These are phyloP conservation scores for Whitmania pigra DNA, from an alignment of 1,140 invertebrate genomes.

Conservation along the genomic window DNA sequence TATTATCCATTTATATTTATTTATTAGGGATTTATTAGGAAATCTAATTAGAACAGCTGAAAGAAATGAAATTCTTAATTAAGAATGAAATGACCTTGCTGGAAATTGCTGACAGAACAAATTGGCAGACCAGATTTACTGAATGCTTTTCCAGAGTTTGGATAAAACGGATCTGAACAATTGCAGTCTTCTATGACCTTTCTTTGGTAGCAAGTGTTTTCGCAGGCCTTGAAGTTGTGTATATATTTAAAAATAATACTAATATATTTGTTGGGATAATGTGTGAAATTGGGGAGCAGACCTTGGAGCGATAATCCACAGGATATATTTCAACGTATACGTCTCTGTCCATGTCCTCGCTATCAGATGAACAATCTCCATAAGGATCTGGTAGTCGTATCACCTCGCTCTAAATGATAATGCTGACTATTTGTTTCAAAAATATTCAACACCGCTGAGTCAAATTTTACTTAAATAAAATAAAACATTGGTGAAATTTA, in stretches of 20 bases:
- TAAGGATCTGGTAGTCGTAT: no score
- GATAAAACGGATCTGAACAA: constrained; percentile 21
- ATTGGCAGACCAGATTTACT: background rate
- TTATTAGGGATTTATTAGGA: no score
- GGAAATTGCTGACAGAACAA: constrained; percentile 17
- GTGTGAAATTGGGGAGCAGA: background rate
- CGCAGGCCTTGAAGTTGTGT: constrained; percentile 15
- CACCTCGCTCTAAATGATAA: no score
- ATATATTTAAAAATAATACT: background rate
- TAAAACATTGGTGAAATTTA: no score
- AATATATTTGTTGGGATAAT: background rate
- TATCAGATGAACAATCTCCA: no score
- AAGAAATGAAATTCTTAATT: no score
- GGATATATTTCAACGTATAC: constrained; percentile 13
- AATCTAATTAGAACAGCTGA: no score
- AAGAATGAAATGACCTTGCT: background rate
- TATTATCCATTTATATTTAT: no score
- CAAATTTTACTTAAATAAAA: no score
- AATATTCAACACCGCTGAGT: no score
- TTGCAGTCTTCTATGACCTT: constrained; percentile 20
- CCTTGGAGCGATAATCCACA: background rate
- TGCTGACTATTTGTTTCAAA: no score
- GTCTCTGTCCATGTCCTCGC: background rate
- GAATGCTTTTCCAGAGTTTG: constrained; percentile 17
- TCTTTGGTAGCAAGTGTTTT: constrained; percentile 24